A percentile compares a stretch with the other conserved stretches of the same genome.
These are phyloP conservation scores for Amblyornis subalaris DNA, from an alignment of 2,113 vertebrate species.

Conservation along the genomic window DNA sequence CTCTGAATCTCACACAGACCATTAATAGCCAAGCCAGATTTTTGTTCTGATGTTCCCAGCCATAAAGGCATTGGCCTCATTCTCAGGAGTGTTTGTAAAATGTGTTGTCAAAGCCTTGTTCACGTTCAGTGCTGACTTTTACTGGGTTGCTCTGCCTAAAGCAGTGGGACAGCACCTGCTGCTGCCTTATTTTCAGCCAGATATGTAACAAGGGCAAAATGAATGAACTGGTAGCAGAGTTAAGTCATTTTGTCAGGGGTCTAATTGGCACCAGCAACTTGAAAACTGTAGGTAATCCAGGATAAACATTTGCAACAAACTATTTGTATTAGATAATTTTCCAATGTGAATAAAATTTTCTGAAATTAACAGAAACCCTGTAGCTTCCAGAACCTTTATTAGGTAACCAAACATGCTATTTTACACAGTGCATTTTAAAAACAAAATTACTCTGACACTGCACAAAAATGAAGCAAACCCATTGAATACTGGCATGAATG, in stretches of 20 bases:
- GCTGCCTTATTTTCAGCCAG: background rate
- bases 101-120: background rate
- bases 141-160: background rate
- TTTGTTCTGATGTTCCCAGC: background rate
- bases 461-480: background rate
- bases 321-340: background rate
- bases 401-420: slow-evolving; percentile 11
- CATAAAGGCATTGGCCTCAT: background rate
- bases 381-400: background rate
- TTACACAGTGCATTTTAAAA: background rate
- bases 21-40: background rate
- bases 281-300: background rate
- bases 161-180: fast-evolving
- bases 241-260: background rate
- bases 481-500: background rate
- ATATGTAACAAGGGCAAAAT: background rate
- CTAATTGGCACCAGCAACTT: background rate
- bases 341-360: background rate
- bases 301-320: background rate
- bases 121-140: background rate
- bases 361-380: slow-evolving; percentile 10
- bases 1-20: background rate
- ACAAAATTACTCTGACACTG: background rate
- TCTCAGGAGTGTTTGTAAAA: background rate
- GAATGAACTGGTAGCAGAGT: background rate